Percentiles rank a stretch among this genome's conserved stretches.
These are phyloP conservation scores for Clarias gariepinus DNA, from an alignment of 2,113 vertebrate species.

Conservation along the genomic window DNA sequence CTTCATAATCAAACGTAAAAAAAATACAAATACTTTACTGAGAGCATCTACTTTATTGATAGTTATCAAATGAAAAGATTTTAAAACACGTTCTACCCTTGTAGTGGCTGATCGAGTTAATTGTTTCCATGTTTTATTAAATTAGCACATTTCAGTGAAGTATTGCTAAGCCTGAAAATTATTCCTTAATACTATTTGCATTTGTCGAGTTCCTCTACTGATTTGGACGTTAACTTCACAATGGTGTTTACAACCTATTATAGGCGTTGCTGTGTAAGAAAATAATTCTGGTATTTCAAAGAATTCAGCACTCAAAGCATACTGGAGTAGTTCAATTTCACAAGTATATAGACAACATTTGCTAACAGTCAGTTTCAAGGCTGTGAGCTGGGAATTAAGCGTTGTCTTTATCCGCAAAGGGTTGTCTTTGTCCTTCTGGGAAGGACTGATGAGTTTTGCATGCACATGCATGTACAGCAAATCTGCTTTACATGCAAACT, in stretches of 20 bases:
- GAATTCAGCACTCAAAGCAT: conserved; percentile 14
- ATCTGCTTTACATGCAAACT: background rate
- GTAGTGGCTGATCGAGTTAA: background rate
- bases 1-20: too few relatives aligned
- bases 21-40: background rate
- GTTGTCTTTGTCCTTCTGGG: background rate
- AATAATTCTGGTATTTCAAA: background rate
- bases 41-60: background rate
- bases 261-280: background rate
- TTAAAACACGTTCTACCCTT: background rate
- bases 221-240: conserved; percentile 5
- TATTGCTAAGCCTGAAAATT: background rate
- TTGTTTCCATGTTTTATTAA: background rate
- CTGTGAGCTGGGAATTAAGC: background rate
- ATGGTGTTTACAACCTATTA: conserved; percentile 6
- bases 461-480: background rate
- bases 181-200: conserved; percentile 4
- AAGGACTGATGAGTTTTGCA: background rate
- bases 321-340: background rate
- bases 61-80: background rate
- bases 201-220: background rate
- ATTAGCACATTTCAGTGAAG: background rate
- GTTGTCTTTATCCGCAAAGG: background rate
- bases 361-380: background rate
- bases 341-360: background rate